phyloP scores from a whole-genome alignment of 2,797 vertebrate genomes.

The Falco biarmicus region DNA sequence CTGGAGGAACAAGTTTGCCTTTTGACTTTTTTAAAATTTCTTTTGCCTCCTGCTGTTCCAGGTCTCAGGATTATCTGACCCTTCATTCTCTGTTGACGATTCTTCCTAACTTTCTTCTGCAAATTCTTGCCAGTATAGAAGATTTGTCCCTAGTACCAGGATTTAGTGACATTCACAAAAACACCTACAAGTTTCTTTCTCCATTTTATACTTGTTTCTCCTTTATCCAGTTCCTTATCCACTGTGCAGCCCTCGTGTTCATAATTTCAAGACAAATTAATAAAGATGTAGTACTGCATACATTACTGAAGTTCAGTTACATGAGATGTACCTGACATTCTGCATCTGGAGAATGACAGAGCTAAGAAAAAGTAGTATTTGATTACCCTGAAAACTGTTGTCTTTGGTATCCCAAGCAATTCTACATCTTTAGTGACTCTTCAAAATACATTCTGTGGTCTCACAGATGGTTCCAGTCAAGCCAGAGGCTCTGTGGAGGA shows the following conservation, averaged over 20 bases:
- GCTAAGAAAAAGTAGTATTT: neutral
- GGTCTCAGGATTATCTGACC: neutral
- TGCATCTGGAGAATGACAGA: neutral
- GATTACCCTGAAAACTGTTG: neutral
- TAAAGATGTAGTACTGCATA: neutral
- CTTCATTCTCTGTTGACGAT: neutral
- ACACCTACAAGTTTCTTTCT: neutral
- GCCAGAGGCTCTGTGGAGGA: neutral
- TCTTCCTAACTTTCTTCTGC: neutral
- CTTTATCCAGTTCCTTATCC: neutral
- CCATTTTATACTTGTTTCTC: neutral
- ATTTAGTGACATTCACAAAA: neutral
- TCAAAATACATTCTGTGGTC: neutral
- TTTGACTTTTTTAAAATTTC: neutral
- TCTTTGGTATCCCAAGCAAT: neutral
- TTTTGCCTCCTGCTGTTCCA: neutral
- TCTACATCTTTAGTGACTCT: neutral
- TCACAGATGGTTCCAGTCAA: neutral
- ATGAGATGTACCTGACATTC: neutral
- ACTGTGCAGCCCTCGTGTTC: neutral
- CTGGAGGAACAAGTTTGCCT: neutral
- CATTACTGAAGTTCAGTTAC: neutral
- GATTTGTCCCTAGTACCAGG: neutral
- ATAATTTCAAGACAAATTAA: neutral
- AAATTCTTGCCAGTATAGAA: neutral